phyloP scores from a whole-genome alignment of 2,113 vertebrate species.

The Forbesichthys agassizii region DNA sequence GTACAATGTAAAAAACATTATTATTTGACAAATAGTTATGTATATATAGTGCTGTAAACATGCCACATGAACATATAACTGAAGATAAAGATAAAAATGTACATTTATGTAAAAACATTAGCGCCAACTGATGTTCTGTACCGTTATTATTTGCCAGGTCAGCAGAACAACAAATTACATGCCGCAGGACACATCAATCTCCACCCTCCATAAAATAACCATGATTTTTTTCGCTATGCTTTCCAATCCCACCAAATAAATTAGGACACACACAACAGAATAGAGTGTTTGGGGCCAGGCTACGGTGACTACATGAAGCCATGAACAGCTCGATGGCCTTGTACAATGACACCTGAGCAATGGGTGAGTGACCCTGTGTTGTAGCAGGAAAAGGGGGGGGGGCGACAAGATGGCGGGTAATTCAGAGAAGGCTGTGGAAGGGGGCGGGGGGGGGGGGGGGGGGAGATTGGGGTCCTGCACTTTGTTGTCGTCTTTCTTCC shows the following conservation, averaged over 20 bases:
- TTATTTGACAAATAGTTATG: conserved; percentile 2
- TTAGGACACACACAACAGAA: background rate
- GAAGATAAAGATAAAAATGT: background rate
- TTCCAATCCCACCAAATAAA: background rate
- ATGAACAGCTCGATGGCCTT: conserved; percentile 9
- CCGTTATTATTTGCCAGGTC: conserved; percentile 21
- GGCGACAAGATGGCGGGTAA: background rate
- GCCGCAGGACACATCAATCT: background rate
- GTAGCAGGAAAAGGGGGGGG: background rate
- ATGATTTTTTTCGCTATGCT: background rate
- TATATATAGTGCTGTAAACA: conserved; percentile 6
- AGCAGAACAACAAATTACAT: conserved; percentile 3
- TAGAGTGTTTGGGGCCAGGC: background rate
- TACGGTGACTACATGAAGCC: background rate
- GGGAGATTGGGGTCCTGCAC: conserved; percentile 25
- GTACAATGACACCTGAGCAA: background rate
- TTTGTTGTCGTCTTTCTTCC: conserved; percentile 1
- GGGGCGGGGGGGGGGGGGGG: conserved; percentile 10
- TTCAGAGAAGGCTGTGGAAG: conserved; percentile 7
- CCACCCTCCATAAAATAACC: background rate
- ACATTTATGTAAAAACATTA: conserved; percentile 46
- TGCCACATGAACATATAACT: background rate
- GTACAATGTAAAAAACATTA: background rate
- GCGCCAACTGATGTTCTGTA: conserved; percentile 21
- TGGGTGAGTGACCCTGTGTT: conserved; percentile 9